Conservation (phyloP, 2,797 vertebrate genomes). For the Thaleichthys pacificus region DNA sequence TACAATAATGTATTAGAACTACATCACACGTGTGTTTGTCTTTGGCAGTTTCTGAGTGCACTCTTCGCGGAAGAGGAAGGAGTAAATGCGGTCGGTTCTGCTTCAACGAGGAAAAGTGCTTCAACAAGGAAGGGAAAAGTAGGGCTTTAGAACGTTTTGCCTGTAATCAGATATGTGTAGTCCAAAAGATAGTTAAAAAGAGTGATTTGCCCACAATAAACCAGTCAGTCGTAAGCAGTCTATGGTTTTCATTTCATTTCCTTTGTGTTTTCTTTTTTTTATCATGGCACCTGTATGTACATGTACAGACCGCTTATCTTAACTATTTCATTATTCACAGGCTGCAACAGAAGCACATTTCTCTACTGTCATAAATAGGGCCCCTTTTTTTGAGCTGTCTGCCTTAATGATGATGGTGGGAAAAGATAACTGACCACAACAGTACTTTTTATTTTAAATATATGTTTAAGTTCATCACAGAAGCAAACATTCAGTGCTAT, state of each 20-base stretch:
- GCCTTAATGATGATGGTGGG: neutral
- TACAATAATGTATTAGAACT: neutral
- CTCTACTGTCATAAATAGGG: neutral
- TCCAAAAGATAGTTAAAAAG: neutral
- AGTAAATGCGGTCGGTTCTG: slow-evolving; percentile 8
- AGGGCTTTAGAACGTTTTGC: slow-evolving; percentile 22
- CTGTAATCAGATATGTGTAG: neutral
- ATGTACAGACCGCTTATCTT: no score
- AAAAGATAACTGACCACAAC: neutral
- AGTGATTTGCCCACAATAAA: neutral
- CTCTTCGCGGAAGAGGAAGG: slow-evolving; percentile 41
- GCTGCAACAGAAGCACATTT: neutral
- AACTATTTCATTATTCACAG: neutral
- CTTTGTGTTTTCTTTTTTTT: neutral
- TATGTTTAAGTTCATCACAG: slow-evolving; percentile 27
- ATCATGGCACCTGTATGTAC: slow-evolving; percentile 1
- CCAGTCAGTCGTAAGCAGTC: neutral
- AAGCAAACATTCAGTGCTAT: slow-evolving; percentile 18
- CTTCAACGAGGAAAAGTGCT: slow-evolving; percentile 4
- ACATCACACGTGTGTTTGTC: slow-evolving; percentile 1
- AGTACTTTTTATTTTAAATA: slow-evolving; percentile 41
- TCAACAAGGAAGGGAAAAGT: slow-evolving; percentile 13
- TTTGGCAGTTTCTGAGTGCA: slow-evolving; percentile 41
- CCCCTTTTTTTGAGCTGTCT: neutral
- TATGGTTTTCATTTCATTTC: neutral